phyloP scores from a whole-genome alignment of 2,797 vertebrate species.

The Cirrhinus molitorella region DNA sequence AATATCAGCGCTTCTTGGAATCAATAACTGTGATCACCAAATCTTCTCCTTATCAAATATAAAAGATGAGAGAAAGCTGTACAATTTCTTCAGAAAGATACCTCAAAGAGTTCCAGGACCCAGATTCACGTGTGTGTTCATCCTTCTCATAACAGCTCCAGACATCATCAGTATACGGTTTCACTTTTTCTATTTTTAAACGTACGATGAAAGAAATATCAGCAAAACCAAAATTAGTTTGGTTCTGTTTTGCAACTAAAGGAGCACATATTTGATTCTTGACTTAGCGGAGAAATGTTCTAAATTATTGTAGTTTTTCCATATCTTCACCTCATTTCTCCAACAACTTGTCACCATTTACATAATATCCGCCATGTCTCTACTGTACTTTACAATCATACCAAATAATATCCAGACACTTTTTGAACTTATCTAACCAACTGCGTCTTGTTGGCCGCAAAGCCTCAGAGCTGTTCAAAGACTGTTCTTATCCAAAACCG shows the following conservation, averaged over 20 bases:
- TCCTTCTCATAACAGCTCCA: constrained; percentile 18
- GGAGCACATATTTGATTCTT: background rate
- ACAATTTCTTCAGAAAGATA: background rate
- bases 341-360: constrained; percentile 14
- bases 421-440: constrained; percentile 14
- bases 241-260: background rate
- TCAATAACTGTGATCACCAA: background rate
- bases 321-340: constrained; percentile 22
- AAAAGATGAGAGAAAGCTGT: constrained; percentile 31
- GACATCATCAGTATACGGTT: background rate
- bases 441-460: constrained; percentile 26
- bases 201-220: background rate
- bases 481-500: constrained; percentile 35
- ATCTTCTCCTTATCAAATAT: constrained; percentile 11
- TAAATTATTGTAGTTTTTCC: constrained; percentile 42
- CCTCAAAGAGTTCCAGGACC: background rate
- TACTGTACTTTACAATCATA: constrained; percentile 1
- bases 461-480: constrained; percentile 51
- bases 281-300: background rate
- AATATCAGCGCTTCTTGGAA: background rate
- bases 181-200: background rate
- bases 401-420: constrained; percentile 3
- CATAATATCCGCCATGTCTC: constrained; percentile 13
- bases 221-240: background rate
- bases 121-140: background rate